Base-by-base conservation (phyloP, 2,113 vertebrate species). In the Syngnathus floridae region DNA sequence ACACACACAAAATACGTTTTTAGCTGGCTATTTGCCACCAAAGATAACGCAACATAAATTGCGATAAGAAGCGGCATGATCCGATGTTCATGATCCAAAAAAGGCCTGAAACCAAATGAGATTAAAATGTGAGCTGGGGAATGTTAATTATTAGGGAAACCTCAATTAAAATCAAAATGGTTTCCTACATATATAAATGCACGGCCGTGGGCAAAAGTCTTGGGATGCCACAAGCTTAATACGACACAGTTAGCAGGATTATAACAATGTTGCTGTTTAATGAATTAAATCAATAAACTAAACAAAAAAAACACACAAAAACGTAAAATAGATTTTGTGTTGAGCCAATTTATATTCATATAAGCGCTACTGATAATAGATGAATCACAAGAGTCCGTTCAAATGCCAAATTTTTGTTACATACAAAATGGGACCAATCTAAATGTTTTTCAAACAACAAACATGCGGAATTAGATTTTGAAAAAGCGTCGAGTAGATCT, bases 1-100 rank as follows among this genome's bases (percentile, higher is more conserved):
- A 16, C 43, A 46, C 43, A 70, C 66, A 76, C 68, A 71, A 46
- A 67, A 3, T 16, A 43, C 69, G 56, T 64, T 46, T 65, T 77
- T 14, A 67, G 69, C 64, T 55, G 55, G 61, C 22, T 55, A 59
- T 75, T 75, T 69, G 73, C 31, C 43, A 61, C 38, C 22, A 37
- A 70, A 65, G 58, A 79, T 69, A 56, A 73, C 46, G 55, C 26
- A 64, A 64, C 48, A 70, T 51, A 12, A 37, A 58, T 16, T 35
- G 54, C 1, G 54, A 56, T 56, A 56, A 31, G 54, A 56, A 56
- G 26, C 54, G 14, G 26, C 54, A 7, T 31, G 26, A 56, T 35
- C 26, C 54, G 54, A 56, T 14, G 26, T 56, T 56, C 54, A 7
- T 3, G 26, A 56, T 35, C 22, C 22, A 56, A 56, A 56, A 56